phyloP scores from a whole-genome alignment of 2,888 invertebrate species.

The Orgyia antiqua region DNA sequence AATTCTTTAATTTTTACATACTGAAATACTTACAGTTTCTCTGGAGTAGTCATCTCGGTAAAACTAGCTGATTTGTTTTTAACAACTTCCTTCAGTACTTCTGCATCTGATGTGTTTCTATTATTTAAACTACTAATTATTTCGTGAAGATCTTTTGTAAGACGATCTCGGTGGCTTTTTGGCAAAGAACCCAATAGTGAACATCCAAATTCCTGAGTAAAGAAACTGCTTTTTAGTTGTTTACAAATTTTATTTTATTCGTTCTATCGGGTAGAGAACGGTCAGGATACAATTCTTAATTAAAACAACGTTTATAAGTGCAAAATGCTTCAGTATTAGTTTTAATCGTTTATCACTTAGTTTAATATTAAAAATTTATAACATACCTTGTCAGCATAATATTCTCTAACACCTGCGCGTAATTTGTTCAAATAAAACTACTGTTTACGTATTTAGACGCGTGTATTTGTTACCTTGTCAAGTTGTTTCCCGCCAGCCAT shows the following conservation, averaged over 20 bases:
- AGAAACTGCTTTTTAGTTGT: not conserved
- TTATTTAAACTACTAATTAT: conserved; percentile 54
- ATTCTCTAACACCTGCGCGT: too few species aligned
- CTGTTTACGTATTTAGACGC: too few species aligned
- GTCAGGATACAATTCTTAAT: too few species aligned
- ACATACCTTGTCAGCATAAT: too few species aligned
- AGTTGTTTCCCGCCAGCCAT: conserved; percentile 57
- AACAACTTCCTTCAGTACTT: conserved; percentile 20
- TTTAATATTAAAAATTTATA: too few species aligned
- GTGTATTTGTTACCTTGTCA: conserved; percentile 51
- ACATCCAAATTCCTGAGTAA: conserved; percentile 57
- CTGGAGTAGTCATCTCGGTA: conserved; percentile 57
- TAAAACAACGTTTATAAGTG: too few species aligned
- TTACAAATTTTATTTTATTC: not conserved
- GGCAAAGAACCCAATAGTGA: conserved; percentile 56
- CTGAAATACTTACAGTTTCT: conserved; percentile 40
- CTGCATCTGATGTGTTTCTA: conserved; percentile 41
- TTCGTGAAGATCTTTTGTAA: conserved; percentile 50
- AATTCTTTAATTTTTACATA: not conserved
- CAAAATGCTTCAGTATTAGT: too few species aligned
- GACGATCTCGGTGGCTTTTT: conserved; percentile 47
- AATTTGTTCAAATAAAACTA: too few species aligned
- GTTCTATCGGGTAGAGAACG: too few species aligned
- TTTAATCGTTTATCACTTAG: too few species aligned
- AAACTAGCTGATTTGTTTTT: conserved; percentile 56